phyloP scores from a whole-genome alignment of 2,113 vertebrate species.

The Clarias magur region DNA sequence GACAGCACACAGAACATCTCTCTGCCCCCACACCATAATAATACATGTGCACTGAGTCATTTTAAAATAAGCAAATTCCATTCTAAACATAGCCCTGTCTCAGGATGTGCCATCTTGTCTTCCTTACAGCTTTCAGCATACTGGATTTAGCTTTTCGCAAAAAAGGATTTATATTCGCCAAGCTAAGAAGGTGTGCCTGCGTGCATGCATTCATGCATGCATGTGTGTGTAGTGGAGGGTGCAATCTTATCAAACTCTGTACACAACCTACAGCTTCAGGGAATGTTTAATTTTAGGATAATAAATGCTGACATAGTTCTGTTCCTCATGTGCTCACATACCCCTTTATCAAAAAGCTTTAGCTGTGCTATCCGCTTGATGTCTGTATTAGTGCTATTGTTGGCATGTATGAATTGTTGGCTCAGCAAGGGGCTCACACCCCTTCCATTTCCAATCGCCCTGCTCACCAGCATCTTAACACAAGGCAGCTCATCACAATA shows the following conservation, averaged over 20 bases:
- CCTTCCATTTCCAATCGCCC: too few relatives aligned
- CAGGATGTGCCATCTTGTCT: background rate
- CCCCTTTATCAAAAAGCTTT: background rate
- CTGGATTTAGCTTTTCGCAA: background rate
- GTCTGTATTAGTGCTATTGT: too few relatives aligned
- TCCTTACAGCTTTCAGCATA: background rate
- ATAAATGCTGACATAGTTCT: background rate
- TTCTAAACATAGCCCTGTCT: background rate
- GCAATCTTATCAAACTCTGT: background rate
- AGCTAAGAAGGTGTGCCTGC: background rate
- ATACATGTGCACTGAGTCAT: conserved; percentile 10
- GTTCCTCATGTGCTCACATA: background rate
- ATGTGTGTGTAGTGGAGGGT: background rate
- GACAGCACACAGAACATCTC: background rate
- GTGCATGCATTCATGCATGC: too few relatives aligned
- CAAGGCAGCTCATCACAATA: too few relatives aligned
- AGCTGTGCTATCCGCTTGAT: too few relatives aligned
- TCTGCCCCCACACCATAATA: background rate
- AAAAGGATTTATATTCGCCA: background rate
- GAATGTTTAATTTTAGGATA: background rate
- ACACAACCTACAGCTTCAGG: background rate
- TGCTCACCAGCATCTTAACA: too few relatives aligned
- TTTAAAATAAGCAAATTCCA: background rate
- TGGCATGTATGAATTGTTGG: too few relatives aligned
- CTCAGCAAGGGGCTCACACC: too few relatives aligned